Base-by-base conservation (phyloP, 2,888 invertebrate genomes). In the Protodeltote pygarga region DNA sequence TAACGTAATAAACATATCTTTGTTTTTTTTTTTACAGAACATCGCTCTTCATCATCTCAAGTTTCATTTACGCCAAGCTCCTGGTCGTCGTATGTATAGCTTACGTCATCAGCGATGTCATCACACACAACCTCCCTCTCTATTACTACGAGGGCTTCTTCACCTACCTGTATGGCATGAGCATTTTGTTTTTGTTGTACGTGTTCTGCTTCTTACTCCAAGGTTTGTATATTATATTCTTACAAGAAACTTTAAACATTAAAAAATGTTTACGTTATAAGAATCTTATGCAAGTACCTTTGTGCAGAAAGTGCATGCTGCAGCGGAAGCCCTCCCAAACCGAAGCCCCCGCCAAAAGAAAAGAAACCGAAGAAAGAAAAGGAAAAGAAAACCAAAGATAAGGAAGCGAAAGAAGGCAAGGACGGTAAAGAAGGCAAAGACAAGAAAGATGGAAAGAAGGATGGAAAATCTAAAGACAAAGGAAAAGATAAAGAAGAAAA, bases 71-170 rank as follows among this genome's bases (percentile, higher is more conserved):
- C 93, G 98, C 98, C 79, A 97, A 98, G 91, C 95, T 98, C 59
- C 93, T 98, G 86, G 96, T 98, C 71, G 97, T 98, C 71, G 95
- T 98, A 51, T 98, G 98, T 93, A 94, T 98, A 83, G 97, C 98
- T 61, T 97, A 98, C 89, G 97, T 98, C 75, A 95, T 98, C 87
- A 97, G 98, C 78, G 98, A 98, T 93, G 97, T 98, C 78, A 96
- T 97, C 81, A 98, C 98, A 67, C 96, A 97, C 92, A 96, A 96
- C 87, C 94, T 98, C 71, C 98, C 98, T 63, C 94, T 97, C 61
- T 96, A 96, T 89, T 98, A 97, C 93, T 98, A 97, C 90, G 98
- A 98, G 94, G 97, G 97, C 70, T 97, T 98, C 94, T 98, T 98
- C 93, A 97, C 97, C 62, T 98, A 98, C 92, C 93, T 98, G 60